phyloP scores from a whole-genome alignment of 2,113 vertebrate genomes.

The Acanthisitta chloris region DNA sequence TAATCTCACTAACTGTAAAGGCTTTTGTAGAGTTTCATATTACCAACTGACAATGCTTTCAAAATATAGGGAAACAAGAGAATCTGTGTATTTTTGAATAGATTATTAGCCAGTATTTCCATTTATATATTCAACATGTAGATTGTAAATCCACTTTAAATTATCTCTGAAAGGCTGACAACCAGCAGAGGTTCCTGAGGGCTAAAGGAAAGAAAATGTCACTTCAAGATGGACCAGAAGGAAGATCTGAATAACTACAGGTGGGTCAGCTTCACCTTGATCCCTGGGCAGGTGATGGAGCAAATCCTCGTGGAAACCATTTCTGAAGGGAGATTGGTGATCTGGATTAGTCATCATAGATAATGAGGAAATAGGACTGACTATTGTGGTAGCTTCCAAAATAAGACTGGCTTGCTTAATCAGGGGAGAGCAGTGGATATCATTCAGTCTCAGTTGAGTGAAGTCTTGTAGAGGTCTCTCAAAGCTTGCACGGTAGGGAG shows the following conservation, averaged over 20 bases:
- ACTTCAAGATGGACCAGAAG: not conserved
- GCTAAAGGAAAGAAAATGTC: not conserved
- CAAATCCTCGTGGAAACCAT: not conserved
- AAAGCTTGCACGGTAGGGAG: not conserved
- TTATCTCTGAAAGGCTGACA: not conserved
- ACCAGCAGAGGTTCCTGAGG: not conserved
- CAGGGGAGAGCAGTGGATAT: not conserved
- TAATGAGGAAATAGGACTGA: not conserved
- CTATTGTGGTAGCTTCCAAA: not conserved
- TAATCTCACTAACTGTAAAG: not conserved
- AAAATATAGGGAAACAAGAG: not conserved
- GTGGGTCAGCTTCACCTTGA: not conserved
- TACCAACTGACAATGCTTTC: not conserved
- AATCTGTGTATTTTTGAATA: not conserved
- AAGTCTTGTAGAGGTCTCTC: not conserved
- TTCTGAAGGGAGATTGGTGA: not conserved
- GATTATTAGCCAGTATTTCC: not conserved
- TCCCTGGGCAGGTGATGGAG: not conserved
- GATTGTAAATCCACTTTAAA: not conserved
- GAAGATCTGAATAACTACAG: not conserved
- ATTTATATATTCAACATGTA: not conserved
- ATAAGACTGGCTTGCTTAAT: not conserved
- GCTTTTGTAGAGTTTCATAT: not conserved
- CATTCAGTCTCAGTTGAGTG: not conserved
- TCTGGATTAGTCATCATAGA: not conserved